A percentile compares a stretch with the other conserved stretches of the same genome.
phyloP scores from a whole-genome alignment of 2,797 vertebrate species.

The Lemur catta region DNA sequence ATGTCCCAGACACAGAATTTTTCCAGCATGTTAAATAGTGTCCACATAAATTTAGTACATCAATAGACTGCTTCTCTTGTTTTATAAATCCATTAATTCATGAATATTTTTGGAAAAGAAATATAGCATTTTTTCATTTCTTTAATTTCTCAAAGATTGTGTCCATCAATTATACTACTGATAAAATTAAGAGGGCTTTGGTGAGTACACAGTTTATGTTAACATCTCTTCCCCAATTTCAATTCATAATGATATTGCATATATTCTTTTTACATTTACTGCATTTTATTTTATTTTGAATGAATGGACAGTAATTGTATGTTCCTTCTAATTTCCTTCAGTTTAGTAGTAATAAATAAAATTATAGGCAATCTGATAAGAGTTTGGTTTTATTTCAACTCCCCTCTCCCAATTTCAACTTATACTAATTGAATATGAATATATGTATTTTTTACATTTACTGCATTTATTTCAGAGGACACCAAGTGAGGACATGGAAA shows the following conservation, averaged over 20 bases:
- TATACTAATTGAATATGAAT: not conserved
- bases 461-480: not conserved
- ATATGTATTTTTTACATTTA: not conserved
- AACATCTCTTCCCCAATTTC: not conserved
- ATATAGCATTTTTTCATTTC: not conserved
- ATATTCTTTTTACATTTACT: not conserved
- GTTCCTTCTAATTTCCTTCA: not conserved
- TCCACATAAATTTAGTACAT: not conserved
- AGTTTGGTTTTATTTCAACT: not conserved
- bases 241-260: too few species aligned
- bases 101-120: not conserved
- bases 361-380: not conserved
- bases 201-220: not conserved
- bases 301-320: not conserved
- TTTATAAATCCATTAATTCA: not conserved
- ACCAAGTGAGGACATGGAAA: not conserved
- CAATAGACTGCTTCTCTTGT: not conserved
- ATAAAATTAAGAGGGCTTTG: not conserved
- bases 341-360: not conserved
- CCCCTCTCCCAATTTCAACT: not conserved
- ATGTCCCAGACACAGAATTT: not conserved
- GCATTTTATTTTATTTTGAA: too few species aligned
- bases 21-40: not conserved
- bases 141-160: not conserved
- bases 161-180: not conserved